These are phyloP conservation scores for Isoperla grammatica DNA, from an alignment of 2,888 invertebrate species.

Conservation along the genomic window DNA sequence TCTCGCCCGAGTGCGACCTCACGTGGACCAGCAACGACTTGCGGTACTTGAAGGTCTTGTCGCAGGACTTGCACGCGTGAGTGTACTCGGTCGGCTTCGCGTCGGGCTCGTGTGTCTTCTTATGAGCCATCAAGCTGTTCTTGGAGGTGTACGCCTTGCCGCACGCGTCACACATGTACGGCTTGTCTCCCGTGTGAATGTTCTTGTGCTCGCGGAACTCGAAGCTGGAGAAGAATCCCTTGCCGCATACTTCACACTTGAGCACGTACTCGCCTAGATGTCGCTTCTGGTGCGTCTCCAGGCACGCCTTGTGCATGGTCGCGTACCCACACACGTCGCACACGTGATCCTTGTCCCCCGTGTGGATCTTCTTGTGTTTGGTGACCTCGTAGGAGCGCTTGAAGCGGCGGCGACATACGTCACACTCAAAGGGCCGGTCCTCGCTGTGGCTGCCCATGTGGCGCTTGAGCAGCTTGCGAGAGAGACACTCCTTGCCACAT, in stretches of 20 bases:
- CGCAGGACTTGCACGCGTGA: conserved; percentile 18
- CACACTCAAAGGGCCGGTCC: conserved; percentile 22
- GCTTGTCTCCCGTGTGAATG: conserved; percentile 28
- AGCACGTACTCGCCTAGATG: conserved; percentile 23
- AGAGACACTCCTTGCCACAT: conserved; percentile 26
- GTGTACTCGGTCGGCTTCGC: conserved; percentile 22
- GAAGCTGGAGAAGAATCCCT: conserved; percentile 27
- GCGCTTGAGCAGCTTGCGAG: conserved; percentile 19
- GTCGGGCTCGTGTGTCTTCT: conserved; percentile 32
- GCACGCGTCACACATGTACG: conserved; percentile 29
- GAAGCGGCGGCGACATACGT: conserved; percentile 29
- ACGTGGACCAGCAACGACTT: conserved; percentile 32
- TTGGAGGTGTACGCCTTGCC: conserved; percentile 27
- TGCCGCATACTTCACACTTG: conserved; percentile 24
- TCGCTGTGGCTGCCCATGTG: conserved; percentile 28
- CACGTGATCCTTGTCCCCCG: conserved; percentile 27
- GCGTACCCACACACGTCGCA: conserved; percentile 29
- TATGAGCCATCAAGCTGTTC: conserved; percentile 26
- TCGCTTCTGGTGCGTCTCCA: conserved; percentile 28
- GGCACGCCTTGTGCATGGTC: conserved; percentile 29
- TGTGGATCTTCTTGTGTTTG: conserved; percentile 33
- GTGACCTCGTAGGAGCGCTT: conserved; percentile 31
- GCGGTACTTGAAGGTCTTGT: conserved; percentile 23
- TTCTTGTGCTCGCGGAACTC: conserved; percentile 26
- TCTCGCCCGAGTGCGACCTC: conserved; percentile 29